phyloP scores from a whole-genome alignment of 2,797 vertebrate genomes.

The Syngnathus acus region DNA sequence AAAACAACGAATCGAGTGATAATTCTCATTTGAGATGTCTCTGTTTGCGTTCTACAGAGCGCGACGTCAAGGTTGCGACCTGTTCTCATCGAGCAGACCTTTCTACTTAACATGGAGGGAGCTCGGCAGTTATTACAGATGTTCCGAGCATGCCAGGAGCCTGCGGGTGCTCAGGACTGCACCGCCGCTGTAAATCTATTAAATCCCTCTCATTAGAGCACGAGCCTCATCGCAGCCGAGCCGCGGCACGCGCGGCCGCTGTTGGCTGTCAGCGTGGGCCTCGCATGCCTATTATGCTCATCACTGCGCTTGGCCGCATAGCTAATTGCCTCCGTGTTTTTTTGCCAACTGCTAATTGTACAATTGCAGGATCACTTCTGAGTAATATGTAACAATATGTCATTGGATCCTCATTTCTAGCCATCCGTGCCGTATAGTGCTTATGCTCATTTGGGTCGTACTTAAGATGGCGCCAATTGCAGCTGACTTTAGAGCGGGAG shows the following conservation, averaged over 20 bases:
- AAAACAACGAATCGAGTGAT: background rate
- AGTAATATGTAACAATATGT: background rate
- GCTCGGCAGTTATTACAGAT: conserved; percentile 47
- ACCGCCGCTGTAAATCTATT: conserved; percentile 64
- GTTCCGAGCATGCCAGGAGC: conserved; percentile 37
- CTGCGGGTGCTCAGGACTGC: conserved; percentile 50
- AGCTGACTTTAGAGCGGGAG: background rate
- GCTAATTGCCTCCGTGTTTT: conserved; percentile 56
- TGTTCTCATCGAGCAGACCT: conserved; percentile 27
- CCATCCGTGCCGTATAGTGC: background rate
- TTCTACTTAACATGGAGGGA: conserved; percentile 34
- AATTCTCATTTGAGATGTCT: background rate
- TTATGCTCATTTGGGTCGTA: background rate
- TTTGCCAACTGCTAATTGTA: conserved; percentile 42
- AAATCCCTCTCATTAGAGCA: conserved; percentile 68
- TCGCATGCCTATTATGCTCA: conserved; percentile 29
- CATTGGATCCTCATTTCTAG: background rate
- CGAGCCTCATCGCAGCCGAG: conserved; percentile 48
- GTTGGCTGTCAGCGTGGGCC: conserved; percentile 7
- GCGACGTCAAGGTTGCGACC: conserved; percentile 21
- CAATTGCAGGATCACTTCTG: background rate
- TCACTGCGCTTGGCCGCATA: conserved; percentile 49
- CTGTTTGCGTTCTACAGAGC: background rate
- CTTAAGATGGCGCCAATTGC: background rate
- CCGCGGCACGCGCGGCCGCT: conserved; percentile 38